Conservation (phyloP, 2,888 invertebrate species). For the Cepaea hortensis region DNA sequence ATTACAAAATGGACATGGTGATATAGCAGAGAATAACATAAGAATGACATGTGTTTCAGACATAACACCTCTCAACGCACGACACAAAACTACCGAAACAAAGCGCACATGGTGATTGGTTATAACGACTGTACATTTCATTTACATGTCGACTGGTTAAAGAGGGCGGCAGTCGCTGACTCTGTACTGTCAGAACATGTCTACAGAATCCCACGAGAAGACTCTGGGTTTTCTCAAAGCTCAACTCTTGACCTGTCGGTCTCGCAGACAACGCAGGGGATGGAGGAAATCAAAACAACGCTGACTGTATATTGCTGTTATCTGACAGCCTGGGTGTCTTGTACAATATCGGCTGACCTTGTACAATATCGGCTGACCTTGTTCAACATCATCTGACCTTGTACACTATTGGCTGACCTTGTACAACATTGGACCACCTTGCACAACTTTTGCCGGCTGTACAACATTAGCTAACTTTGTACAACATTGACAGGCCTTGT, state of each 20-base stretch:
- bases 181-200: too few species aligned
- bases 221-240: too few species aligned
- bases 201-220: too few species aligned
- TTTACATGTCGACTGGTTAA: not conserved
- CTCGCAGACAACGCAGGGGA: too few species aligned
- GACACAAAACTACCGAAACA: not conserved
- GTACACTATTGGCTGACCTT: not conserved
- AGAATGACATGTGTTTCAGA: not conserved
- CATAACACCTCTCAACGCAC: not conserved
- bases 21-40: not conserved
- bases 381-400: too few species aligned
- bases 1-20: not conserved
- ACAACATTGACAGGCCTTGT: not conserved
- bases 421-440: not conserved
- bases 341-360: not conserved
- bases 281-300: too few species aligned
- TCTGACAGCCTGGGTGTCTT: not conserved
- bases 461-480: not conserved
- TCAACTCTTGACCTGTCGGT: too few species aligned
- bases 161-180: too few species aligned
- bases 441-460: too few species aligned
- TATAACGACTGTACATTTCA: conserved; percentile 6
- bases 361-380: not conserved
- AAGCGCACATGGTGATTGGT: not conserved
- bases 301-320: too few species aligned